Conservation (phyloP, 2,888 invertebrate genomes). For the Coelopa pilipes region DNA sequence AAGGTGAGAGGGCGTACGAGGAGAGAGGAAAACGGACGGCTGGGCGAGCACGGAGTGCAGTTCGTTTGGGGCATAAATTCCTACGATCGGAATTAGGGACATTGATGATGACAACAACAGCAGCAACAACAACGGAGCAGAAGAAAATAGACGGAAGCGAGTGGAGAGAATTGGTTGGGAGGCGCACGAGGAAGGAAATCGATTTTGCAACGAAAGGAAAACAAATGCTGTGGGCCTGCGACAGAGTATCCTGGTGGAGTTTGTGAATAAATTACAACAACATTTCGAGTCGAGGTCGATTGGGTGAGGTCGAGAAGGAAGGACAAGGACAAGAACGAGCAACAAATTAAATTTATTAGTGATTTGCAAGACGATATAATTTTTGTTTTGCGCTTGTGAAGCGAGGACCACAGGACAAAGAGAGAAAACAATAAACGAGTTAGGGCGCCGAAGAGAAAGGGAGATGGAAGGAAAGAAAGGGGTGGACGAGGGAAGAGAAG, state of each 20-base stretch:
- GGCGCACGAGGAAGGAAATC: neutral
- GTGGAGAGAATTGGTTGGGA: neutral
- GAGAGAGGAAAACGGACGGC: neutral
- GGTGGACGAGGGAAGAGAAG: no score
- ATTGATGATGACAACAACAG: constrained; percentile 6
- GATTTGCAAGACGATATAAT: neutral
- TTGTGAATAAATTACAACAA: no score
- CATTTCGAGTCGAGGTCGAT: no score
- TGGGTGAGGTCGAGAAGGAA: neutral
- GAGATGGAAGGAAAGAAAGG: no score
- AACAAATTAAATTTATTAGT: neutral
- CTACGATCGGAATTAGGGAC: neutral
- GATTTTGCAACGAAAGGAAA: no score
- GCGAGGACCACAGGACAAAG: neutral
- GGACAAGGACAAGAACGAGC: neutral
- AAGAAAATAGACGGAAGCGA: neutral
- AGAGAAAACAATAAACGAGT: no score
- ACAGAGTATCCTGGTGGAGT: no score
- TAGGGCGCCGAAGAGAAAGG: no score
- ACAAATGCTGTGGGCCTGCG: no score
- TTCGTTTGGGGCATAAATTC: no score
- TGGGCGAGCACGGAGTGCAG: neutral
- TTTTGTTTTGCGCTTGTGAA: neutral
- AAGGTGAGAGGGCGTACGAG: neutral
- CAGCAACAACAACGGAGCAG: neutral